Evolutionary conservation across 1,140 invertebrate genomes (phyloP).

Genomic region (Gonioctena quinquepunctata): DNA sequence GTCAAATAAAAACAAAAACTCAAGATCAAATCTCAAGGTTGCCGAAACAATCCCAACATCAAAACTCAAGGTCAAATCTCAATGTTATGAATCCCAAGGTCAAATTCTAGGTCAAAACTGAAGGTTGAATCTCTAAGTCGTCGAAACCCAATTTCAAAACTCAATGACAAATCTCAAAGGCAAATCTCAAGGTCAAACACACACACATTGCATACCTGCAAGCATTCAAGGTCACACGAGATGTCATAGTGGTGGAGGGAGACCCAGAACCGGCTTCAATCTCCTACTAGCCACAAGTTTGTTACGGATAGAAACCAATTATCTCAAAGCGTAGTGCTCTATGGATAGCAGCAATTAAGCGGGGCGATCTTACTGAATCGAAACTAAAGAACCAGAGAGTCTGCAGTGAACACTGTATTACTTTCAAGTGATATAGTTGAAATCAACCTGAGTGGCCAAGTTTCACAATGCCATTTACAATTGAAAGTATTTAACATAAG

Average conservation of each 20-base stretch:
- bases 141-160: no score
- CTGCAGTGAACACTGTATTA: constrained; percentile 21
- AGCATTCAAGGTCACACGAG: no score
- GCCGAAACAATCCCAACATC: no score
- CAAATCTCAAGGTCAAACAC: no score
- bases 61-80: no score
- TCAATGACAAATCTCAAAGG: no score
- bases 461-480: neutral
- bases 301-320: constrained; percentile 8
- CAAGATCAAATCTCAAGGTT: no score
- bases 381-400: constrained; percentile 15
- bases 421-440: constrained; percentile 1
- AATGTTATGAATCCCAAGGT: no score
- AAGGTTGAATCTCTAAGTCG: no score
- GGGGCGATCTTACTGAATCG: constrained; percentile 13
- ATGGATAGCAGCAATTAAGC: constrained; percentile 14
- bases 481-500: neutral
- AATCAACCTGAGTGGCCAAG: neutral
- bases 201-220: no score
- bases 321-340: constrained; percentile 2
- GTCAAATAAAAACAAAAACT: no score
- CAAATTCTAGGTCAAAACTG: neutral
- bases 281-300: neutral
- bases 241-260: no score
- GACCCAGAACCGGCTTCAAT: neutral